Base-by-base conservation (phyloP, 2,888 invertebrate genomes). In the Hirtodrosophila histrioides region DNA sequence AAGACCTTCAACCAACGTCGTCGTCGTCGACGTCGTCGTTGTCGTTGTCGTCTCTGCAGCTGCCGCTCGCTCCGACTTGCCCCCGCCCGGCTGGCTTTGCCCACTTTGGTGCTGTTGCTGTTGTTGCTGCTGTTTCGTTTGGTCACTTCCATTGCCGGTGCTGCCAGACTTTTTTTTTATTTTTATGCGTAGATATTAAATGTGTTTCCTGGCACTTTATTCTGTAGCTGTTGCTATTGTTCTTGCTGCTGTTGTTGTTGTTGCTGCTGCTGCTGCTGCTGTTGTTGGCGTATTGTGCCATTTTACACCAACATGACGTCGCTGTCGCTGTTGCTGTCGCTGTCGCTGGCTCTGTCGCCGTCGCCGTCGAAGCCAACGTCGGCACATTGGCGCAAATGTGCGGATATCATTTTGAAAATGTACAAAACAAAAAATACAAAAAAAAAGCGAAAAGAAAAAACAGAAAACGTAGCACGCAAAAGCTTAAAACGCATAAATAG, bases 151-250 rank as follows among this genome's bases (percentile, higher is more conserved):
- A 84, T 69, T 71, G 84, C 75, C 77, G 75, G 75, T 71, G 73
- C 74, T 77, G 75, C 78, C 70, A 74, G 79, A 76, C 68, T 73
- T 72, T 73, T 31, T 31, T 31, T 31, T 31, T 72, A 82, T 79
- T 78, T 73, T 73, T 74, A 82, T 82, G 75, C 84, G 78, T 78
- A 85, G 88, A 88, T 88, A 88, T 88, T 88, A 86, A 86, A 87
- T 88, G 88, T 85, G 88, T 87, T 87, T 88, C 88, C 86, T 87
- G 83, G 84, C 84, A 88, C 88, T 84, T 85, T 85, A 83, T 88
- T 81, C 75, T 60, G 66, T 73, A 55, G 80, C 65, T 67, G 69
- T 58, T 55, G 73, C 62, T 58, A 56, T 39, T 61, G 66, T 46
- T 75, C 36, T 36, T 45, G 23, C 24, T 50, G 39, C 33, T 62